These are phyloP conservation scores for Pollenia amentaria DNA, from an alignment of 2,888 invertebrate species.

Conservation along the genomic window DNA sequence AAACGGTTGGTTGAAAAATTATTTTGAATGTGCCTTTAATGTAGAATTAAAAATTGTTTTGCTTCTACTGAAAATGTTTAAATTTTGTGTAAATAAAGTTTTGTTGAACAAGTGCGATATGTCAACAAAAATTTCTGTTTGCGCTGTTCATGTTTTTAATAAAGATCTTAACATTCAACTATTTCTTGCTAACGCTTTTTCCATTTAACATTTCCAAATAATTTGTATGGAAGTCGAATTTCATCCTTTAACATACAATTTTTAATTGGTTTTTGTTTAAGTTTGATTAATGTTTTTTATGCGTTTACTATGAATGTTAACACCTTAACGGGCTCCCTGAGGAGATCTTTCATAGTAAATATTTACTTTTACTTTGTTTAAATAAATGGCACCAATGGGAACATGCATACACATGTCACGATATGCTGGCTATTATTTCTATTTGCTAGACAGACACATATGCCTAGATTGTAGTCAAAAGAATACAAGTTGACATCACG, in stretches of 20 bases:
- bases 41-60: no score
- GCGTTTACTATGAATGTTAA: conserved; percentile 1
- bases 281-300: conserved; percentile 36
- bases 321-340: conserved; percentile 21
- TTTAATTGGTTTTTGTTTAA: background rate
- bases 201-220: background rate
- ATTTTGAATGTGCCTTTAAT: no score
- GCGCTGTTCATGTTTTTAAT: no score
- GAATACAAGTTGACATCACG: conserved; percentile 7
- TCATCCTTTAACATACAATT: background rate
- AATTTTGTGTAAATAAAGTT: no score
- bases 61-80: no score
- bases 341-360: conserved; percentile 9
- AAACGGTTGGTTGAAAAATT: no score
- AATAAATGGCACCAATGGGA: conserved; percentile 19
- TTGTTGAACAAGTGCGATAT: no score
- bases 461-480: background rate
- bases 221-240: background rate
- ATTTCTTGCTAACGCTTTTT: no score
- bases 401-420: conserved; percentile 15
- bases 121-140: no score
- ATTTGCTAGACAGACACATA: background rate
- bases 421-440: background rate
- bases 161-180: no score
- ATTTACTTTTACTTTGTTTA: conserved; percentile 7